Percentiles rank a stretch among this genome's conserved stretches.
These are phyloP conservation scores for Ectropis crepuscularia DNA, from an alignment of 2,888 invertebrate genomes.

Conservation along the genomic window DNA sequence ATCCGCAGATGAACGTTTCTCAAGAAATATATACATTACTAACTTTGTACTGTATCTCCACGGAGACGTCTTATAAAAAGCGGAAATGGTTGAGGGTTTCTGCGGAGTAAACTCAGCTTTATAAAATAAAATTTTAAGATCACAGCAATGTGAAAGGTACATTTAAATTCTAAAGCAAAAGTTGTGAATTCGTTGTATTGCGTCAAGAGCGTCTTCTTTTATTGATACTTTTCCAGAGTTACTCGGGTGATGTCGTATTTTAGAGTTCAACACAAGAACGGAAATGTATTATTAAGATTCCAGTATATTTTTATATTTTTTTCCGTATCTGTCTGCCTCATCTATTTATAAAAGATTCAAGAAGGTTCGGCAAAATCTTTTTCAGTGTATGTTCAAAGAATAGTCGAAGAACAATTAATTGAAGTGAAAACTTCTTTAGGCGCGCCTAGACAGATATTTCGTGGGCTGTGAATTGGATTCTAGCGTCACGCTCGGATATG, in stretches of 20 bases:
- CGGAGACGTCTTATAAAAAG: not conserved
- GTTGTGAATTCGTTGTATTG: constrained; percentile 36
- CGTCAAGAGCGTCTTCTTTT: constrained; percentile 36
- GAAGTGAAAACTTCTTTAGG: no score
- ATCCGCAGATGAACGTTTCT: constrained; percentile 1
- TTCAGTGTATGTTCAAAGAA: no score
- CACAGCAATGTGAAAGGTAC: constrained; percentile 31
- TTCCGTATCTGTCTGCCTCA: no score
- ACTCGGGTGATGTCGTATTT: constrained; percentile 24
- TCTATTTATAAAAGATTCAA: no score
- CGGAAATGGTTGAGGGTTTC: constrained; percentile 3
- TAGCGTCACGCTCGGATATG: no score
- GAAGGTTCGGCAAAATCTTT: no score
- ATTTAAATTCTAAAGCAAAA: constrained; percentile 36
- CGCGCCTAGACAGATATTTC: no score
- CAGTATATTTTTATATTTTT: no score
- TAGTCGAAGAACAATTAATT: no score
- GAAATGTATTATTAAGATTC: no score
- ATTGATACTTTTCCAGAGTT: constrained; percentile 35
- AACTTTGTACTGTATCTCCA: not conserved
- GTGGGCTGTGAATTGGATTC: no score
- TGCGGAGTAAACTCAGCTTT: constrained; percentile 12
- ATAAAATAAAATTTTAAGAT: constrained; percentile 24
- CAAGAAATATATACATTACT: constrained; percentile 10
- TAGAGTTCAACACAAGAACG: not conserved